Evolutionary conservation across 2,888 invertebrate genomes (phyloP).

Genomic region (Eumacrocentrus americanus): DNA sequence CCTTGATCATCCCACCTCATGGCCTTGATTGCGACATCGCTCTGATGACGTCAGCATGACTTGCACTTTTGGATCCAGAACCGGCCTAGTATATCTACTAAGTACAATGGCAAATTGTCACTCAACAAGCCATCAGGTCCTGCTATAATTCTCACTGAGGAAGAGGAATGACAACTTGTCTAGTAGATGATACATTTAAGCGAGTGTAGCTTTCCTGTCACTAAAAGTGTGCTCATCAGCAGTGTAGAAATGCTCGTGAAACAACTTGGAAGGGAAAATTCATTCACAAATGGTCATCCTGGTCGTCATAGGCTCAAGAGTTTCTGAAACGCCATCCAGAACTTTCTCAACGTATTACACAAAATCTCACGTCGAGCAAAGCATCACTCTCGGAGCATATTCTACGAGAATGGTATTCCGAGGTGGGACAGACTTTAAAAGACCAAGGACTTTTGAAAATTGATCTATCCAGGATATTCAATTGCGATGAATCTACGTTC

Average conservation of each 20-base stretch:
- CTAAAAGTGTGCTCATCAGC: constrained; percentile 26
- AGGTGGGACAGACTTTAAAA: no score
- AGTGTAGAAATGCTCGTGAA: constrained; percentile 32
- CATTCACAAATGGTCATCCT: constrained; percentile 33
- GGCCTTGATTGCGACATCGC: no score
- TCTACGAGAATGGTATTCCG: constrained; percentile 18
- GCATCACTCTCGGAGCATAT: constrained; percentile 6
- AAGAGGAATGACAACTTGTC: constrained; percentile 4
- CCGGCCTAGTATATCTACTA: no score
- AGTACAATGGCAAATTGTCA: no score
- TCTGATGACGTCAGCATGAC: no score
- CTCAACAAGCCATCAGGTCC: background rate
- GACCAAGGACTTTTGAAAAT: no score
- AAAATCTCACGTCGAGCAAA: constrained; percentile 15
- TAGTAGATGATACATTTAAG: constrained; percentile 7
- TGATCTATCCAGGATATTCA: no score
- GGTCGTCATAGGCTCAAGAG: constrained; percentile 33
- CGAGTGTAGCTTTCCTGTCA: constrained; percentile 16
- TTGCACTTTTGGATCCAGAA: no score
- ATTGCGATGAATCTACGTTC: no score
- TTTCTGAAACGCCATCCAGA: constrained; percentile 25
- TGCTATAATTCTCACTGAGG: constrained; percentile 4
- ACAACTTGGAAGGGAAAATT: constrained; percentile 28
- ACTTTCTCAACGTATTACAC: constrained; percentile 16
- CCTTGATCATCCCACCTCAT: no score